Percentiles rank a stretch among this genome's conserved stretches.
These are phyloP conservation scores for Ceratina japonica DNA, from an alignment of 1,140 invertebrate genomes.

Conservation along the genomic window DNA sequence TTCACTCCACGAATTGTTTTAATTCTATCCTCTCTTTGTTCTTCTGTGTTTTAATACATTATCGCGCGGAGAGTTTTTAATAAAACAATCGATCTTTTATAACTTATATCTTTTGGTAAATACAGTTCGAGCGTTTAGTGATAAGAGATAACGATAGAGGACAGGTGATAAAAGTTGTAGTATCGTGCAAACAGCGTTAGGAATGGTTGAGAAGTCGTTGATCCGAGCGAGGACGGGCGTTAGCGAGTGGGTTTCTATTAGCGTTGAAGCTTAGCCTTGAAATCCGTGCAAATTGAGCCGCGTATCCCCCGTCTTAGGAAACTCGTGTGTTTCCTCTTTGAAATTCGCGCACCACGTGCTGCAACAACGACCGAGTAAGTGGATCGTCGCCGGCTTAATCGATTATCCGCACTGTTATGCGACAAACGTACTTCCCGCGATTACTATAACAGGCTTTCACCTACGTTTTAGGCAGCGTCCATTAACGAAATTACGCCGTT, in stretches of 20 bases:
- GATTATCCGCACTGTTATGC: slow-evolving; percentile 61
- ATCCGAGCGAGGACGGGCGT: slow-evolving; percentile 1
- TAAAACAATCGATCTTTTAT: background rate
- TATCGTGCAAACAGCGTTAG: background rate
- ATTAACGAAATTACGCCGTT: slow-evolving; percentile 34
- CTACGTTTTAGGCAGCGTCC: slow-evolving; percentile 25
- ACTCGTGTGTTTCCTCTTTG: slow-evolving; percentile 51
- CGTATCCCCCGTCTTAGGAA: slow-evolving; percentile 47
- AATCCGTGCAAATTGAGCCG: slow-evolving; percentile 56
- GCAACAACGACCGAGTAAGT: slow-evolving; percentile 52
- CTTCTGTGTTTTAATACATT: background rate
- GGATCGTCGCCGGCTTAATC: slow-evolving; percentile 55
- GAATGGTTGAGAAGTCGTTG: background rate
- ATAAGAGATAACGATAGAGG: background rate
- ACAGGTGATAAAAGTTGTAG: background rate
- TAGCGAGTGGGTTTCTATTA: slow-evolving; percentile 10
- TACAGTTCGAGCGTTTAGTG: no score
- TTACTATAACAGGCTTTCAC: slow-evolving; percentile 49
- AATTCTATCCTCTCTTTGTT: background rate
- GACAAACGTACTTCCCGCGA: slow-evolving; percentile 56
- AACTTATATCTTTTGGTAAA: no score
- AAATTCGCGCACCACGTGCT: slow-evolving; percentile 48
- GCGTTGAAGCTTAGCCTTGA: slow-evolving; percentile 35
- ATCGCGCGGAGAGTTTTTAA: background rate
- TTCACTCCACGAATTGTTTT: background rate